These are phyloP conservation scores for Macrocentrus cingulum DNA, from an alignment of 1,140 invertebrate species.

Conservation along the genomic window DNA sequence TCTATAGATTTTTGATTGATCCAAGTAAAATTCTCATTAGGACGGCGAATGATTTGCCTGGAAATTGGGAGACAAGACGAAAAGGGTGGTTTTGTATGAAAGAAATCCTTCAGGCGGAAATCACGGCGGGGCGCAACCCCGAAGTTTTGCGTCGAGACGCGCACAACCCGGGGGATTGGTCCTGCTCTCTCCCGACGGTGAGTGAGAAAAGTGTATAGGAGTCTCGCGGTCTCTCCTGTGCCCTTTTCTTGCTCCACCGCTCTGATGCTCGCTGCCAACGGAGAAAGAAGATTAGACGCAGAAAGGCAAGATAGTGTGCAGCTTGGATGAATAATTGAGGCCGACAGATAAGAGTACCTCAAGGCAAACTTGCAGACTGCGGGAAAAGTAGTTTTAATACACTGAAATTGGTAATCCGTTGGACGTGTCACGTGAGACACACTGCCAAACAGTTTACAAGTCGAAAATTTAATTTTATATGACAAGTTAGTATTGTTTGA, in stretches of 20 bases:
- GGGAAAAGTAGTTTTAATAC: conserved; percentile 16
- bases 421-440: conserved; percentile 14
- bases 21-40: conserved; percentile 1
- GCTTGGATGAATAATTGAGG: conserved; percentile 20
- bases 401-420: conserved; percentile 19
- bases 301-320: neutral
- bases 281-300: conserved; percentile 20
- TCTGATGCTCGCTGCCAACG: neutral
- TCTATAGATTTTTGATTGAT: too few species aligned
- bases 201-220: neutral
- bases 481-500: too few species aligned
- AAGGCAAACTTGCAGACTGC: conserved; percentile 14
- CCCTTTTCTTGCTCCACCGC: too few species aligned
- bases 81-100: conserved; percentile 1
- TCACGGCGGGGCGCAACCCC: conserved; percentile 17
- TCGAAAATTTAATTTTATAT: too few species aligned
- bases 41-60: neutral
- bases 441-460: neutral
- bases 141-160: conserved; percentile 19
- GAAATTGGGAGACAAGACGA: neutral
- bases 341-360: conserved; percentile 16
- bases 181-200: neutral
- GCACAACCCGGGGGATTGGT: conserved; percentile 8
- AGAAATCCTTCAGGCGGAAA: conserved; percentile 22
- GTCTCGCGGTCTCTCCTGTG: too few species aligned